Percentiles rank a stretch among this genome's conserved stretches.
These are phyloP conservation scores for Idaea biselata DNA, from an alignment of 2,888 invertebrate species.

Conservation along the genomic window DNA sequence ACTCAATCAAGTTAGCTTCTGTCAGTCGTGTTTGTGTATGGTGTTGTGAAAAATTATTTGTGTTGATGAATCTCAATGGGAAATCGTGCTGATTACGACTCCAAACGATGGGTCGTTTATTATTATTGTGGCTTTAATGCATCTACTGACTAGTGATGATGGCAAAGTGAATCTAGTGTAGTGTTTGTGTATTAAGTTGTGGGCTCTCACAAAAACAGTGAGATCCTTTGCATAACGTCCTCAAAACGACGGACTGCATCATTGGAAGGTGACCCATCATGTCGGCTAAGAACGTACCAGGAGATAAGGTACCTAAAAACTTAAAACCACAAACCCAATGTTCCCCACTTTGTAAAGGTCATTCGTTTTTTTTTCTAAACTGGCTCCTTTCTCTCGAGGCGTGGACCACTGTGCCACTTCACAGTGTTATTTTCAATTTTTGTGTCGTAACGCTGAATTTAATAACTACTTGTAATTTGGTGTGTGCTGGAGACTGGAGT, in stretches of 20 bases:
- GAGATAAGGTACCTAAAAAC: constrained; percentile 84
- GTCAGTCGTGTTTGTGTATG: constrained; percentile 80
- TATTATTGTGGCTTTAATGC: constrained; percentile 78
- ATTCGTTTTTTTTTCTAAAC: constrained; percentile 58
- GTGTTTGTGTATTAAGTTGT: constrained; percentile 78
- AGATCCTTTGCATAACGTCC: constrained; percentile 78
- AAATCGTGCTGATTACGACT: constrained; percentile 76
- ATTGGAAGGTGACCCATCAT: constrained; percentile 79
- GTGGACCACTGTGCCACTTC: constrained; percentile 33
- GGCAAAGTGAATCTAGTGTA: constrained; percentile 78
- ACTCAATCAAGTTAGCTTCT: constrained; percentile 76
- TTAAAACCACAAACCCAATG: constrained; percentile 20
- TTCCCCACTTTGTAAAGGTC: constrained; percentile 53
- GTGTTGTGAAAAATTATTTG: constrained; percentile 78
- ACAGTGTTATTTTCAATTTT: constrained; percentile 14
- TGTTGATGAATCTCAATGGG: constrained; percentile 79
- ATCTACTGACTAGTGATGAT: constrained; percentile 74
- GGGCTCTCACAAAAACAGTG: constrained; percentile 74
- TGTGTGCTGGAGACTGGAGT: not conserved
- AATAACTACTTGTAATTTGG: not conserved
- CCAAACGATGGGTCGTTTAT: constrained; percentile 75
- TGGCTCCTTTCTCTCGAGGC: constrained; percentile 64
- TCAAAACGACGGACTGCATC: constrained; percentile 68
- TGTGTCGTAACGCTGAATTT: not conserved
- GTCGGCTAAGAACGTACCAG: constrained; percentile 90